A percentile compares a stretch with the other conserved stretches of the same genome.
phyloP scores from a whole-genome alignment of 2,888 invertebrate genomes.

The Synanthedon tipuliformis region DNA sequence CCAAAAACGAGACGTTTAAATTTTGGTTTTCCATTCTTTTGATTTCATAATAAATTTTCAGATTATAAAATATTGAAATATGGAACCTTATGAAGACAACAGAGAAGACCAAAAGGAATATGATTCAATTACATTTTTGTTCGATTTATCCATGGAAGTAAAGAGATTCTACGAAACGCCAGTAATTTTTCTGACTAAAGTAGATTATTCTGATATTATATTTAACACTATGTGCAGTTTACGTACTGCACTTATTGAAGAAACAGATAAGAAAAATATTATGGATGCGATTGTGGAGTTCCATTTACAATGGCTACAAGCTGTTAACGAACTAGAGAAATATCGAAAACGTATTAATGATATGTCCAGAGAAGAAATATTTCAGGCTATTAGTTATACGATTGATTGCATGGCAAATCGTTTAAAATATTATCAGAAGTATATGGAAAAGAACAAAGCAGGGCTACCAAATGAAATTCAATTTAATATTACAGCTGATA shows the following conservation, averaged over 20 bases:
- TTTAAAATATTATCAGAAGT: constrained; percentile 40
- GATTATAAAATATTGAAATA: no score
- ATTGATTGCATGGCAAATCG: constrained; percentile 41
- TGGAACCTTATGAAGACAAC: no score
- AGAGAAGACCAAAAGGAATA: constrained; percentile 2
- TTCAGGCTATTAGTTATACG: constrained; percentile 39
- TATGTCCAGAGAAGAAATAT: constrained; percentile 33
- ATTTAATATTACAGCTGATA: constrained; percentile 32
- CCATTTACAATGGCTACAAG: constrained; percentile 50
- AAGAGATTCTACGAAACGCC: constrained; percentile 53
- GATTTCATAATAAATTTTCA: no score
- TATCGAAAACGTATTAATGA: constrained; percentile 26
- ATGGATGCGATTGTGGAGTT: constrained; percentile 44
- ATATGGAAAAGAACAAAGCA: constrained; percentile 31
- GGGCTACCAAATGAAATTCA: constrained; percentile 27
- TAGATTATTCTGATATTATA: constrained; percentile 44
- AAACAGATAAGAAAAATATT: constrained; percentile 11
- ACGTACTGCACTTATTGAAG: constrained; percentile 24
- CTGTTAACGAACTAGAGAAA: constrained; percentile 41
- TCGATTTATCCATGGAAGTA: constrained; percentile 43
- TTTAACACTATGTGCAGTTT: constrained; percentile 44
- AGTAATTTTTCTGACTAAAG: constrained; percentile 42
- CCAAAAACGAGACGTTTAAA: no score
- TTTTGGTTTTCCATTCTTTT: no score
- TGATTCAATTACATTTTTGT: constrained; percentile 22